Conservation (phyloP, 2,888 invertebrate genomes). For the Acanthosepion lycidas region DNA sequence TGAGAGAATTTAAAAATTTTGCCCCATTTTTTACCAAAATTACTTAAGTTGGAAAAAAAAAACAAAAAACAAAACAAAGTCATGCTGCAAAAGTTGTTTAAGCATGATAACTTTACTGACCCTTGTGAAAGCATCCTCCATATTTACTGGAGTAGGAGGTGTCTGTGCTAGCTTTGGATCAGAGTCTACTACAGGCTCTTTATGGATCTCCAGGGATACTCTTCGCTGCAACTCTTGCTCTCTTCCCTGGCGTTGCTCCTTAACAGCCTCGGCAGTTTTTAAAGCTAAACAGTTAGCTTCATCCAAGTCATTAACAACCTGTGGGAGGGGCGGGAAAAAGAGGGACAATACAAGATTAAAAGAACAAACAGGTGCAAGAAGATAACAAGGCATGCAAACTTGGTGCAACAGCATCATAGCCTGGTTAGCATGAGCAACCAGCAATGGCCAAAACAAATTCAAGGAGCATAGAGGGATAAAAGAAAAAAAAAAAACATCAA, state of each 20-base stretch:
- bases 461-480: neutral
- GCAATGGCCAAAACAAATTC: constrained; percentile 43
- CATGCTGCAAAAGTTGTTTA: constrained; percentile 36
- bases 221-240: constrained; percentile 50
- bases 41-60: neutral
- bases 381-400: constrained; percentile 48
- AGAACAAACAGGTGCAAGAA: constrained; percentile 24
- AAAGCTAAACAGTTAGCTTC: constrained; percentile 62
- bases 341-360: constrained; percentile 48
- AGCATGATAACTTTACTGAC: constrained; percentile 48
- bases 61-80: neutral
- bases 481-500: constrained; percentile 48
- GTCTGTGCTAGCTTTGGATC: constrained; percentile 41
- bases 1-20: neutral
- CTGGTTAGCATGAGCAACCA: constrained; percentile 45
- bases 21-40: neutral
- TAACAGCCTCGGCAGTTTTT: constrained; percentile 63
- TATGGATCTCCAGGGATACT: constrained; percentile 35
- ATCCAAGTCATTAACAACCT: constrained; percentile 54
- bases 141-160: constrained; percentile 42
- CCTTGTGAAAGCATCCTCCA: constrained; percentile 48
- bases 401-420: constrained; percentile 47
- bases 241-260: constrained; percentile 62
- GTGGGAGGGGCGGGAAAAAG: constrained; percentile 48
- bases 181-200: constrained; percentile 41